Base-by-base conservation (phyloP, 2,888 invertebrate genomes). In the Nemotelus pantherinus region DNA sequence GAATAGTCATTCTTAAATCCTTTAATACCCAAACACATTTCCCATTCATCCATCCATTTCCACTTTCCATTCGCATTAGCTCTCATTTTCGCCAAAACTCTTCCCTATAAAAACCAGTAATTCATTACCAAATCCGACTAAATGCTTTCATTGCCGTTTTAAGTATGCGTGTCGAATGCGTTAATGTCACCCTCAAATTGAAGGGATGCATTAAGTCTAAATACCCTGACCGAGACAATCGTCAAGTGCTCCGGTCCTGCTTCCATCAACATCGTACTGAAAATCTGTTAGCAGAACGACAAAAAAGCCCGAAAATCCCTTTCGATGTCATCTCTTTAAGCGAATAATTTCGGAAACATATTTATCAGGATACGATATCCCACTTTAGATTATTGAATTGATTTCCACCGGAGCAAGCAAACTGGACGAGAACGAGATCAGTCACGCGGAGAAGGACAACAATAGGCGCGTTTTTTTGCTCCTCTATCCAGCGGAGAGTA, bases 371-470 rank as follows among this genome's bases (percentile, higher is more conserved):
- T 72, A 65, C 58, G 58, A 64, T 65, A 71, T 72, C 72, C 76
- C 48, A 75, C 58, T 70, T 58, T 71, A 65, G 76, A 78, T 78
- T 78, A 78, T 78, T 78, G 76, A 78, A 78, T 78, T 78, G 78
- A 78, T 78, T 76, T 71, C 72, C 60, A 60, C 25, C 6, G 50
- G 25, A 25, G 44, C 48, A 60, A 74, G 44, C 74, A 9, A 57
- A 57, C 57, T 53, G 53, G 53, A 53, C 25, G 43, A 3, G 63
- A 63, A 39, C 5, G 41, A 63, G 25, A 25, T 43, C 39, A 39
- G 63, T 63, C 63, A 63, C 58, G 10, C 3, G 63, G 63, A 63
- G 63, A 5, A 5, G 3, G 57, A 57, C 5, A 39, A 53, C 6
- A 58, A 4, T 63, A 41, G 9, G 43, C 43, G 63, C 53, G 53